Conservation (phyloP, 2,113 vertebrate species). For the Physeter macrocephalus region DNA sequence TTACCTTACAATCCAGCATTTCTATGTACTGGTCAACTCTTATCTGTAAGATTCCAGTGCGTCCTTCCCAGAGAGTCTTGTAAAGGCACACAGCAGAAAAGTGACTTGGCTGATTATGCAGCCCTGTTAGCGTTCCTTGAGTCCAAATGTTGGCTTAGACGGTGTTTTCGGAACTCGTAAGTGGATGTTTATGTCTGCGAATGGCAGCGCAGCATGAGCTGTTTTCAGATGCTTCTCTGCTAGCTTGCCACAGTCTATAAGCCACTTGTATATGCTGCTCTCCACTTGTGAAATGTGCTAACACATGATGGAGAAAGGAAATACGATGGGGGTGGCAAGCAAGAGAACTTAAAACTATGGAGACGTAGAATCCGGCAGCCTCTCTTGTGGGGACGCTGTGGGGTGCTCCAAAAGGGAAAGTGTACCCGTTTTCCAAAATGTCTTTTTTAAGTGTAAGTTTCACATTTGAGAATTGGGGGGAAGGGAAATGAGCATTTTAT, state of each 20-base stretch:
- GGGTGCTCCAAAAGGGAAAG: neutral
- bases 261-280: neutral
- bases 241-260: neutral
- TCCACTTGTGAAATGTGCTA: neutral
- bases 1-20: conserved; percentile 26
- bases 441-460: conserved; percentile 51
- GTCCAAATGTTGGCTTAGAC: conserved; percentile 19
- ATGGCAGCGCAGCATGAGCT: neutral
- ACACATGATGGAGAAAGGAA: neutral
- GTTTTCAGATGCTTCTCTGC: neutral
- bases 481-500: neutral
- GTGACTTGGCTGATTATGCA: conserved; percentile 16
- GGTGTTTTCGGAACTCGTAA: conserved; percentile 35
- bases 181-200: conserved; percentile 40
- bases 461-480: neutral
- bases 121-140: neutral
- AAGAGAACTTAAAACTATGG: neutral
- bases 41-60: neutral
- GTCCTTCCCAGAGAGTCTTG: neutral
- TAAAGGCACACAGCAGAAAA: conserved; percentile 28
- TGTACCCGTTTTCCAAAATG: conserved; percentile 67
- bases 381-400: neutral
- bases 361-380: neutral
- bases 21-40: conserved; percentile 23
- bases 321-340: neutral